These are phyloP conservation scores for Lycodopsis pacificus DNA, from an alignment of 2,797 vertebrate species.

Conservation along the genomic window DNA sequence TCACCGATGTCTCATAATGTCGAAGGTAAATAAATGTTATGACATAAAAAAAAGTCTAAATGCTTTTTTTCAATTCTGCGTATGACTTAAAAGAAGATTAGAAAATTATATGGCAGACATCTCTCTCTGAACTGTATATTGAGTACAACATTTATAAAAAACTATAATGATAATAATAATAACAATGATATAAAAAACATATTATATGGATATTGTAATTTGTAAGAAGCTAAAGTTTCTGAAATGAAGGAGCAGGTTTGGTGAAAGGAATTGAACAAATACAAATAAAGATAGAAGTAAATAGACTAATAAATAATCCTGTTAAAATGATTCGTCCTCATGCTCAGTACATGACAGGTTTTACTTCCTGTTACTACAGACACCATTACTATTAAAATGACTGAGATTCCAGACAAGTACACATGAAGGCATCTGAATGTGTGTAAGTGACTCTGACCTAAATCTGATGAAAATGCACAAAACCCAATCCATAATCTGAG, in stretches of 20 bases:
- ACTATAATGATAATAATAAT: not conserved
- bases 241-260: not conserved
- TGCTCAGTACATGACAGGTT: not conserved
- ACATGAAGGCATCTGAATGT: not conserved
- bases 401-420: not conserved
- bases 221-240: not conserved
- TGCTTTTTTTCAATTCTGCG: no score
- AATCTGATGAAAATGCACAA: conserved; percentile 2
- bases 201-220: not conserved
- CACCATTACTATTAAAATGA: not conserved
- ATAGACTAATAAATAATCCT: not conserved
- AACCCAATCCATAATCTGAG: not conserved
- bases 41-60: no score
- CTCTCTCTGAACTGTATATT: not conserved
- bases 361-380: not conserved
- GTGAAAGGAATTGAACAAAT: not conserved
- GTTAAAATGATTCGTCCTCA: not conserved
- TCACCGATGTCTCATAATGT: not conserved
- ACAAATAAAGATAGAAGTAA: not conserved
- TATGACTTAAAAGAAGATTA: no score
- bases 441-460: conserved; percentile 12
- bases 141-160: not conserved
- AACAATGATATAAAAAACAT: not conserved
- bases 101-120: not conserved
- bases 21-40: not conserved